phyloP scores from a whole-genome alignment of 2,113 vertebrate genomes.

The Neotoma lepida region DNA sequence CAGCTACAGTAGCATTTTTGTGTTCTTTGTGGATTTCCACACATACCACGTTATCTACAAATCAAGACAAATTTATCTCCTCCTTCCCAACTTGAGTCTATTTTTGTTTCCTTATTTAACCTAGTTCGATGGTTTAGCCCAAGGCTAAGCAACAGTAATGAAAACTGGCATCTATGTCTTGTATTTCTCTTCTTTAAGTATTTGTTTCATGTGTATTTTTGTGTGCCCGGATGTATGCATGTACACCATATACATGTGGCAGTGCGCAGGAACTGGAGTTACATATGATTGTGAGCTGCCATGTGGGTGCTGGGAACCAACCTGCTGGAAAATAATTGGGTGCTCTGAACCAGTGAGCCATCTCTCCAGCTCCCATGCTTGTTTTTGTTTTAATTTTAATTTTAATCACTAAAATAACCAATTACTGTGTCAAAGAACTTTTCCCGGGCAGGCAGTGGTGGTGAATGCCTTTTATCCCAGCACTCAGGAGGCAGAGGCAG shows the following conservation, averaged over 20 bases:
- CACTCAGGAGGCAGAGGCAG: too few relatives aligned
- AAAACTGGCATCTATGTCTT: neutral
- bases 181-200: neutral
- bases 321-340: neutral
- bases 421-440: neutral
- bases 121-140: neutral
- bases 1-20: neutral
- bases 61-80: neutral
- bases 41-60: neutral
- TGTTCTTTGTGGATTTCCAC: neutral
- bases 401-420: neutral
- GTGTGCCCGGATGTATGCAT: neutral
- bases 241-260: neutral
- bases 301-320: neutral
- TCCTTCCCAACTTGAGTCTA: neutral
- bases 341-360: neutral
- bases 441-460: neutral
- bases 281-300: neutral
- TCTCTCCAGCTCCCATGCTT: neutral
- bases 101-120: neutral
- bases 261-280: neutral
- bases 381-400: neutral
- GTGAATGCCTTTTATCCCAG: too few relatives aligned
- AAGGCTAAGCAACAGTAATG: neutral
- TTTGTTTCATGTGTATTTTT: neutral